phyloP scores from a whole-genome alignment of 2,113 vertebrate genomes.

The Psophia crepitans region DNA sequence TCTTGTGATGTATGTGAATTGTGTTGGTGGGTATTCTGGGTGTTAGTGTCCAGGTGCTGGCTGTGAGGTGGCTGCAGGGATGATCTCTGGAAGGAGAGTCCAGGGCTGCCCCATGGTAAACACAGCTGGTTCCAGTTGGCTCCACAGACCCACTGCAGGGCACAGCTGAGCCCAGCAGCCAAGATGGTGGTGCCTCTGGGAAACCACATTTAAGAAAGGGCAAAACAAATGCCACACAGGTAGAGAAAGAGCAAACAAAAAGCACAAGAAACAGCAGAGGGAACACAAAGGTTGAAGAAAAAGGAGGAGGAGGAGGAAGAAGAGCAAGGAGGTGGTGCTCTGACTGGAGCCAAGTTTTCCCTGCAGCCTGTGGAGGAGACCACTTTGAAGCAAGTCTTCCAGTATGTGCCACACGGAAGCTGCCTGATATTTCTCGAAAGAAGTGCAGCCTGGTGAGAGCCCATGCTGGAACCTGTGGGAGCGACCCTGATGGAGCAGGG shows the following conservation, averaged over 20 bases:
- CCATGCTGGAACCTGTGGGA: background rate
- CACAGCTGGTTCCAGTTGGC: accelerated
- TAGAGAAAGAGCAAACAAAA: background rate
- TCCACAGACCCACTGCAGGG: background rate
- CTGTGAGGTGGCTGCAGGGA: background rate
- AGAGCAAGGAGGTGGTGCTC: background rate
- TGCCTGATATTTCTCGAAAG: background rate
- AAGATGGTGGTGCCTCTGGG: background rate
- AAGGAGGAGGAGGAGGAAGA: background rate
- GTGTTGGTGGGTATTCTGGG: background rate
- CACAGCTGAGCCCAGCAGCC: background rate
- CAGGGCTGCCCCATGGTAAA: background rate
- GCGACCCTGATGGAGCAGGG: background rate
- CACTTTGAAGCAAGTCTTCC: background rate
- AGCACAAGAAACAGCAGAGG: background rate
- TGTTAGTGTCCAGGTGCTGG: background rate
- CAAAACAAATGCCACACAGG: background rate
- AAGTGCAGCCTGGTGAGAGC: background rate
- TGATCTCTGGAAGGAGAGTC: background rate
- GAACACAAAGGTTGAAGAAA: background rate
- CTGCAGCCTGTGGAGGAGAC: background rate
- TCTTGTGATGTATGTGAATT: background rate
- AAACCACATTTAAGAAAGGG: background rate
- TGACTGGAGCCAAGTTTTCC: background rate
- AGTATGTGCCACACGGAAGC: background rate